Percentiles rank a stretch among this genome's conserved stretches.
phyloP scores from a whole-genome alignment of 1,140 invertebrate genomes.

The Listronotus bonariensis region DNA sequence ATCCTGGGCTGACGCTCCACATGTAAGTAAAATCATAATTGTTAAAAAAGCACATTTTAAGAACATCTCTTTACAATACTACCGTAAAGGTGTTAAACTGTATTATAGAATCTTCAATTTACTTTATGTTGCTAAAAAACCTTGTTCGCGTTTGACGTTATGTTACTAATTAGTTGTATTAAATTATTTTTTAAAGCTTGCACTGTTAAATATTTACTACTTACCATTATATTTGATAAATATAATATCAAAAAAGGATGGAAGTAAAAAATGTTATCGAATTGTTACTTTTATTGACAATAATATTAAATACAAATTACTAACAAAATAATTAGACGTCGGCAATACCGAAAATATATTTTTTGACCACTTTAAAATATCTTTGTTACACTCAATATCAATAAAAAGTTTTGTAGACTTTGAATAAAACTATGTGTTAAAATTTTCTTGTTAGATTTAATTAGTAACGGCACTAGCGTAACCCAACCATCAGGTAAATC shows the following conservation, averaged over 20 bases:
- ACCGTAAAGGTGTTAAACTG: neutral
- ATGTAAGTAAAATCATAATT: neutral
- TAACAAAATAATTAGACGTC: neutral
- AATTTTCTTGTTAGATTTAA: neutral
- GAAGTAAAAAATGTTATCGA: no score
- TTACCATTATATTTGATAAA: neutral
- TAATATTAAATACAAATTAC: neutral
- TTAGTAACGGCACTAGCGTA: slow-evolving; percentile 5
- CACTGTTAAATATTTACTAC: neutral
- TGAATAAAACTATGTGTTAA: neutral
- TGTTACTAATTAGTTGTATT: slow-evolving; percentile 20
- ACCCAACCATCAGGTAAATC: slow-evolving; percentile 46
- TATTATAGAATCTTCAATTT: neutral
- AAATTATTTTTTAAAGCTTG: slow-evolving; percentile 12
- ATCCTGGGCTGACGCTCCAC: slow-evolving; percentile 20
- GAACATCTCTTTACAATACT: neutral
- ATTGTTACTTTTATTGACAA: neutral
- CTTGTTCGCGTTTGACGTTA: slow-evolving; percentile 11
- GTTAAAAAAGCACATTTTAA: neutral
- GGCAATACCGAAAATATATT: neutral
- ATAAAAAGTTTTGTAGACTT: slow-evolving; percentile 2
- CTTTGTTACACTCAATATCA: neutral
- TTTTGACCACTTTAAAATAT: slow-evolving; percentile 7
- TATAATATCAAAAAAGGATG: neutral
- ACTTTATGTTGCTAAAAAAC: neutral